phyloP scores from a whole-genome alignment of 2,888 invertebrate species.

The Eupithecia subumbrata region DNA sequence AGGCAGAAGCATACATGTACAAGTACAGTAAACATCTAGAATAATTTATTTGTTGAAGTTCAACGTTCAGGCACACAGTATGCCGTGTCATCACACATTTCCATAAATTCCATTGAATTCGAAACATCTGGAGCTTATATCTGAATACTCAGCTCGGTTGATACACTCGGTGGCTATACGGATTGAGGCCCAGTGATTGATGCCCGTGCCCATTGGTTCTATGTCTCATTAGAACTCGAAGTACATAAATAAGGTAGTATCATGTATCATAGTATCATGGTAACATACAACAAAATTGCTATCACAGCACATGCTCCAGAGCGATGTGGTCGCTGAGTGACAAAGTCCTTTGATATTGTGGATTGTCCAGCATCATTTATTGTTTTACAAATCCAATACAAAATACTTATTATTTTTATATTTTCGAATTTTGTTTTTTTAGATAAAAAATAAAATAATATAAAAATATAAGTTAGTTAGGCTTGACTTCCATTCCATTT shows the following conservation, averaged over 20 bases:
- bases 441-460: too few relatives aligned
- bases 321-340: background rate
- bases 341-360: too few relatives aligned
- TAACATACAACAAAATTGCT: background rate
- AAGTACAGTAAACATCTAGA: background rate
- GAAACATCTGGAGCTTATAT: conserved; percentile 18
- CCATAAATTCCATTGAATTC: conserved; percentile 13
- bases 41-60: conserved; percentile 4
- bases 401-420: too few relatives aligned
- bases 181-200: background rate
- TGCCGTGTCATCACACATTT: conserved; percentile 14
- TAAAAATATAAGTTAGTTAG: too few relatives aligned
- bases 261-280: background rate
- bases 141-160: conserved; percentile 16
- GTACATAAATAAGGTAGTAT: background rate
- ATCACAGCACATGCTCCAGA: background rate
- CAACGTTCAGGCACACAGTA: conserved; percentile 1
- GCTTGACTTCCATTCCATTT: background rate
- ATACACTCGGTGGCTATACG: conserved; percentile 8
- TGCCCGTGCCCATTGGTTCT: background rate
- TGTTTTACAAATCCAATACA: too few relatives aligned
- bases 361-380: too few relatives aligned
- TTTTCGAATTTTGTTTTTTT: too few relatives aligned
- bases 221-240: background rate
- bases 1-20: background rate